Conservation (phyloP, 1,140 invertebrate genomes). For the Melipona quadrifasciata region DNA sequence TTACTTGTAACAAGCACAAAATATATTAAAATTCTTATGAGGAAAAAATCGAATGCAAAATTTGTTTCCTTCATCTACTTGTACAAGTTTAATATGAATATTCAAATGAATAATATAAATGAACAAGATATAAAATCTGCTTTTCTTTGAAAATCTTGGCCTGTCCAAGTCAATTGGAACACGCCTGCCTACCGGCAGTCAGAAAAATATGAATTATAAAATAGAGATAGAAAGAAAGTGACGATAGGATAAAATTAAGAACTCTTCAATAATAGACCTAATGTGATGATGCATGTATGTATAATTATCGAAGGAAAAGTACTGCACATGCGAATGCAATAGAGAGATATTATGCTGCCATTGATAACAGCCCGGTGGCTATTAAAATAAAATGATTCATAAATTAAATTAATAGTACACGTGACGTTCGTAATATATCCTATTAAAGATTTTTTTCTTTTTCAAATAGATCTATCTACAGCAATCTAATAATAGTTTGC, state of each 20-base stretch:
- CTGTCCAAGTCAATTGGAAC: not conserved
- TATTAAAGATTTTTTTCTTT: constrained; percentile 45
- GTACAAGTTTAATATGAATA: constrained; percentile 1
- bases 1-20: constrained; percentile 17
- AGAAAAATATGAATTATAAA: constrained; percentile 21
- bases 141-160: not conserved
- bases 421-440: constrained; percentile 52
- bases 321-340: constrained; percentile 8
- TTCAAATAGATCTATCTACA: constrained; percentile 62
- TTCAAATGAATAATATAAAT: not conserved
- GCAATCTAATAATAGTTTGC: constrained; percentile 57
- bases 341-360: constrained; percentile 66
- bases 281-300: constrained; percentile 41
- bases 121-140: not conserved
- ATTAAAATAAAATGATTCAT: constrained; percentile 59
- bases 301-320: constrained; percentile 9
- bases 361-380: constrained; percentile 55
- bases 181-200: constrained; percentile 39
- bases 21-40: not conserved
- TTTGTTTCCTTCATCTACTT: not conserved
- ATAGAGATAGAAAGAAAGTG: constrained; percentile 34
- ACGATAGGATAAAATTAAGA: constrained; percentile 35
- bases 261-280: constrained; percentile 41
- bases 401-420: constrained; percentile 65
- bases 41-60: not conserved